Evolutionary conservation across 2,888 invertebrate species (phyloP).

Genomic region (Aricia artaxerxes): DNA sequence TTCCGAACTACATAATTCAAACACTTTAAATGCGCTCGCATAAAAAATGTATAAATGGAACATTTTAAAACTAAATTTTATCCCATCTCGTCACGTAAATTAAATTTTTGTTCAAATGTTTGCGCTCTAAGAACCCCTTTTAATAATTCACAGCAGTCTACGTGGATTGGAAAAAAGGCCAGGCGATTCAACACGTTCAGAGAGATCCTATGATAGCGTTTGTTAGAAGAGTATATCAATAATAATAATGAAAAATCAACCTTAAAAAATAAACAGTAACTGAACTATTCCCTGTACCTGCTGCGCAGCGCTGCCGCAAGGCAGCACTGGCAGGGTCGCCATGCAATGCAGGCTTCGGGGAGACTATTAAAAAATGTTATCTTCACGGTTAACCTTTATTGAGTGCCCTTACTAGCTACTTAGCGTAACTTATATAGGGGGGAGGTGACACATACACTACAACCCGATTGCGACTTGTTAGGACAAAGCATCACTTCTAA

Average conservation of each 20-base stretch:
- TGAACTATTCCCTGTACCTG: no score
- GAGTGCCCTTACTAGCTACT: no score
- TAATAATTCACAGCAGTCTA: slow-evolving; percentile 23
- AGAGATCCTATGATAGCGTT: neutral
- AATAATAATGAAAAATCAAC: neutral
- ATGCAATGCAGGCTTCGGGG: no score
- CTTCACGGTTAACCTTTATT: no score
- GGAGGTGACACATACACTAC: no score
- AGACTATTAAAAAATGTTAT: no score
- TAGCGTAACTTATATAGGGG: no score
- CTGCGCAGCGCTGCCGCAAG: no score
- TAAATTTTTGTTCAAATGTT: slow-evolving; percentile 29
- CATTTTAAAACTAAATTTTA: slow-evolving; percentile 26
- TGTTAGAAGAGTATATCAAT: neutral
- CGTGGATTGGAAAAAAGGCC: neutral
- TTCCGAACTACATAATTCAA: slow-evolving; percentile 25
- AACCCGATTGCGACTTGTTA: no score
- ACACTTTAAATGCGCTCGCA: neutral
- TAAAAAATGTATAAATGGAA: slow-evolving; percentile 17
- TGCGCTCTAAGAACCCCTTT: slow-evolving; percentile 24
- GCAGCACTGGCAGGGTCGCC: no score
- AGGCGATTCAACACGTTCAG: slow-evolving; percentile 14
- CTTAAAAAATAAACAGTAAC: no score
- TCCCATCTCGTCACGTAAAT: slow-evolving; percentile 27
- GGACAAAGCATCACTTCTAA: no score